Percentiles rank a stretch among this genome's conserved stretches.
These are phyloP conservation scores for Albula glossodonta DNA, from an alignment of 2,113 vertebrate genomes.

Conservation along the genomic window DNA sequence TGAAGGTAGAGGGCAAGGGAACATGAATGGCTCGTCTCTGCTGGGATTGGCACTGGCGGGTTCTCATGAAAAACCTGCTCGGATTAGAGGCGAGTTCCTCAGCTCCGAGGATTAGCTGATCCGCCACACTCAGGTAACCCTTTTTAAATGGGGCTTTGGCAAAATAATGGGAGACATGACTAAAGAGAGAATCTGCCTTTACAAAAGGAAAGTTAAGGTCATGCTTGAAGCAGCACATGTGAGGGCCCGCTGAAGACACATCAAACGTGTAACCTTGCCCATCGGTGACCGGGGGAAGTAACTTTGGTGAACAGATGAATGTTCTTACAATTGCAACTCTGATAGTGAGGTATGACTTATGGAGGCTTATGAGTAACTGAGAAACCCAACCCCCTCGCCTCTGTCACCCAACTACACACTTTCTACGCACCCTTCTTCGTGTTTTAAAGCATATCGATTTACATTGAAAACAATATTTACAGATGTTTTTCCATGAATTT, in stretches of 20 bases:
- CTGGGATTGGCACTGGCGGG: slow-evolving; percentile 38
- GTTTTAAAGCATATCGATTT: background rate
- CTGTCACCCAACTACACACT: background rate
- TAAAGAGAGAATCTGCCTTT: slow-evolving; percentile 31
- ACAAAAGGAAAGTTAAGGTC: slow-evolving; percentile 31
- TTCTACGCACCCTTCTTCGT: background rate
- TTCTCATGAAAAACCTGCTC: slow-evolving; percentile 28
- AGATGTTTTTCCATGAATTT: background rate
- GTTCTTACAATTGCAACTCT: slow-evolving; percentile 16
- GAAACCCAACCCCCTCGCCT: background rate
- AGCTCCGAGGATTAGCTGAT: slow-evolving; percentile 46
- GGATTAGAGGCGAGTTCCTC: slow-evolving; percentile 48
- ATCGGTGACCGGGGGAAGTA: background rate
- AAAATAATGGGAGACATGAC: slow-evolving; percentile 31
- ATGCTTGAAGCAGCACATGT: slow-evolving; percentile 21
- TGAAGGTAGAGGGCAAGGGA: slow-evolving; percentile 25
- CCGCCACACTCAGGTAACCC: slow-evolving; percentile 44
- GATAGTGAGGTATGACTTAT: slow-evolving; percentile 21
- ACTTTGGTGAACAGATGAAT: background rate
- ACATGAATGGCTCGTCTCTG: slow-evolving; percentile 39
- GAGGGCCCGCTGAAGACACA: slow-evolving; percentile 13
- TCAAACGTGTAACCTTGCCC: slow-evolving; percentile 20
- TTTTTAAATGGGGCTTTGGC: slow-evolving; percentile 41
- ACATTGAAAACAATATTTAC: background rate
- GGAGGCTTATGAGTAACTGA: background rate